Base-by-base conservation (phyloP, 2,797 vertebrate genomes). In the Mallotus villosus region DNA sequence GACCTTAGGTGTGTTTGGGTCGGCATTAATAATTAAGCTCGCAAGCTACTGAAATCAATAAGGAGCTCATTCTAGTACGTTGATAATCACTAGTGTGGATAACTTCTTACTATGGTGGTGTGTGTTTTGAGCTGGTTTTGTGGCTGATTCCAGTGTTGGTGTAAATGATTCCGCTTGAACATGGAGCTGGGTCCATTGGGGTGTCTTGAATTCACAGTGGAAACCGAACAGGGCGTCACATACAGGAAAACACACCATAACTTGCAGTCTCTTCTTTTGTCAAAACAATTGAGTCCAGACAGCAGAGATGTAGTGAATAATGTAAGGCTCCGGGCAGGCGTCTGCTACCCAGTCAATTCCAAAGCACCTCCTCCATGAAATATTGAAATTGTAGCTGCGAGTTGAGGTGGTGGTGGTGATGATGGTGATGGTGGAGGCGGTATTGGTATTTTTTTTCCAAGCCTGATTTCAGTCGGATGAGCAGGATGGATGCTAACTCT, bases 281-380 rank as follows among this genome's bases (percentile, higher is more conserved):
- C 90, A 89, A 90, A 85, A 89, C 80, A 89, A 86, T 90, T 87
- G 87, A 88, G 80, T 76, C 81, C 63, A 27, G 79, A 65, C 83
- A 73, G 77, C 80, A 81, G 84, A 88, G 85, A 86, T 65, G 74
- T 79, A 77, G 81, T 91, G 88, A 90, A 90, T 90, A 89, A 91
- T 91, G 87, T 76, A 88, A 76, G 77, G 75, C 67, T 74, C 70
- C 29, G 64, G 77, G 67, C 78, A 81, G 78, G 80, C 70, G 66
- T 70, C 65, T 55, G 67, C 69, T 72, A 69, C 78, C 78, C 78
- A 79, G 80, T 82, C 73, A 0, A 80, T 88, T 85, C 74, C 80
- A 63, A 72, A 63, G 9, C 78, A 79, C 79, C 77, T 74, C 34
- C 24, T 32, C 34, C 78, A 87, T 92, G 59, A 88, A 91, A 90